Evolutionary conservation across 2,797 vertebrate species (phyloP), one percentile per base, ranked within the genome.

Genomic region (Peromyscus aztecus): DNA sequence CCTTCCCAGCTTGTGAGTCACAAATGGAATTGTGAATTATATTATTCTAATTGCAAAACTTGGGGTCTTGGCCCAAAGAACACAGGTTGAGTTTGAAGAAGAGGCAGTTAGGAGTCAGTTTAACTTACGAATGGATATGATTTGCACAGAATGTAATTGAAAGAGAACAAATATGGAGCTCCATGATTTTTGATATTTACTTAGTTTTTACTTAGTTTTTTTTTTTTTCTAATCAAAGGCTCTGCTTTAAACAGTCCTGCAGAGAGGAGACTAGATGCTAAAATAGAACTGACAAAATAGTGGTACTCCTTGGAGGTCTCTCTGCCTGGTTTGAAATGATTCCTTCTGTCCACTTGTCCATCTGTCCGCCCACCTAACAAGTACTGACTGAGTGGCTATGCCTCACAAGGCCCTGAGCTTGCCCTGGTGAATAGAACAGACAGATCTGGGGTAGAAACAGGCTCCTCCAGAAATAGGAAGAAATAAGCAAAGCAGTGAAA

Each of bases 121-220:
- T 96, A 91, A 94, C 86, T 94, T 96, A 59, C 91, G 91, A 88
- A 87, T 23, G 24, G 91, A 95, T n/a, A 59, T 73, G 92, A 96
- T 97, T 97, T 94, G 86, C 97, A 97, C 89, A 82, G 96, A 46
- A 34, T 76, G 37, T 89, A 97, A 98, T 98, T 95, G 97, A 96
- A 94, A 95, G 97, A 98, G 93, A 98, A 89, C 95, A 96, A 98
- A 97, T 96, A 96, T 2, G 73, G 92, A 96, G 81, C 93, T 94
- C 85, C 67, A 14, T 78, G 92, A 95, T 95, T 97, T 98, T 90
- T 96, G 95, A 94, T 97, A 96, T 96, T 96, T 97, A 93, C 96
- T 95, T 96, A 80, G 71, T 19, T 88, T 96, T 96, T 97, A 93
- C 96, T 95, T 96, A 80, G 71, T 19, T 88, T 57, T 73, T 84